These are phyloP conservation scores for Troilus luridus DNA, from an alignment of 2,888 invertebrate genomes.

Conservation along the genomic window DNA sequence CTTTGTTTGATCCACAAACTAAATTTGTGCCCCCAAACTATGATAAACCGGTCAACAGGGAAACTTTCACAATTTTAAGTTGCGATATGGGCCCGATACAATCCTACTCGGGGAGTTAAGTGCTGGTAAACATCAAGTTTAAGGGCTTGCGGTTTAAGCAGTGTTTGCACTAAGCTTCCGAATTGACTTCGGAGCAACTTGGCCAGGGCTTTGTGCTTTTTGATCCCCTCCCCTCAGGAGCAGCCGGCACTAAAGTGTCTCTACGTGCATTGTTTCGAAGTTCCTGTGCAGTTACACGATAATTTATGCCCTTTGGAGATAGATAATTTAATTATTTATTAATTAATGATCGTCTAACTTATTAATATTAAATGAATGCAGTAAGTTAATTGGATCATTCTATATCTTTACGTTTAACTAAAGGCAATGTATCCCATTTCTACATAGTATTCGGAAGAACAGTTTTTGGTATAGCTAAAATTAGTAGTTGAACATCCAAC, in stretches of 20 bases:
- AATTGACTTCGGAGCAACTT: slow-evolving; percentile 44
- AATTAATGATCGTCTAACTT: too few relatives aligned
- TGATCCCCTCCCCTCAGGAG: not conserved
- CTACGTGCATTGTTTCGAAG: not conserved
- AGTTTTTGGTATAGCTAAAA: too few relatives aligned
- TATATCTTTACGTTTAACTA: too few relatives aligned
- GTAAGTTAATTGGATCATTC: too few relatives aligned
- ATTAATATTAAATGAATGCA: too few relatives aligned
- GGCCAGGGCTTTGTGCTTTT: not conserved
- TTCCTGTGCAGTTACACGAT: not conserved
- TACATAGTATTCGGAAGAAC: too few relatives aligned
- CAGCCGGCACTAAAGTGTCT: not conserved
- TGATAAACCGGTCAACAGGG: slow-evolving; percentile 9
- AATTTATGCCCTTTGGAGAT: not conserved
- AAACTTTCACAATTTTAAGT: slow-evolving; percentile 38
- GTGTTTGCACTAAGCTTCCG: slow-evolving; percentile 44
- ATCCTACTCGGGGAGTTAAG: not conserved
- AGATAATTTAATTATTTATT: not conserved
- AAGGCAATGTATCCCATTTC: too few relatives aligned
- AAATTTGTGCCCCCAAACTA: not conserved
- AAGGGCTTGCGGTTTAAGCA: slow-evolving; percentile 26
- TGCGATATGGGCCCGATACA: slow-evolving; percentile 34
- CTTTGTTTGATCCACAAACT: slow-evolving; percentile 6
- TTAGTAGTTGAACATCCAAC: too few relatives aligned
- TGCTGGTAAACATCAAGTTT: slow-evolving; percentile 42